Evolutionary conservation across 2,888 invertebrate genomes (phyloP).

Genomic region (Cheilosia urbana): DNA sequence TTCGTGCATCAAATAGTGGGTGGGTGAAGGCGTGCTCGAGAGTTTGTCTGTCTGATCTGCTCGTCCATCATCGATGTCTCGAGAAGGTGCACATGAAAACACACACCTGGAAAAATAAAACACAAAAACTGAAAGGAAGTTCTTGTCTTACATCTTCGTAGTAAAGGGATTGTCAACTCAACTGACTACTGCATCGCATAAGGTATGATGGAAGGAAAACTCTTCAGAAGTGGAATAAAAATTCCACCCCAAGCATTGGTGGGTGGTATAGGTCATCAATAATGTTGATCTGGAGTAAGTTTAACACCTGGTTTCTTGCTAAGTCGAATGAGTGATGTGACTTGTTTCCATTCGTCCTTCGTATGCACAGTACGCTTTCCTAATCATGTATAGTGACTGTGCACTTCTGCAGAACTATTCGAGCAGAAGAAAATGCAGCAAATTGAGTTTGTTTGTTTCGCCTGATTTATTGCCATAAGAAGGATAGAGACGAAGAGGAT

Average conservation of each 20-base stretch:
- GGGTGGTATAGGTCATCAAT: slow-evolving; percentile 63
- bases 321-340: slow-evolving; percentile 63
- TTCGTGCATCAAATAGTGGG: slow-evolving; percentile 44
- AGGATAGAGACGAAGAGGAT: background rate
- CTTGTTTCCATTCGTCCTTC: slow-evolving; percentile 10
- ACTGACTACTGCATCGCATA: slow-evolving; percentile 23
- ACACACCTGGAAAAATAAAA: slow-evolving; percentile 14
- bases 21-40: slow-evolving; percentile 11
- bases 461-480: slow-evolving; percentile 8
- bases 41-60: slow-evolving; percentile 54
- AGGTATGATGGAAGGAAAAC: slow-evolving; percentile 13
- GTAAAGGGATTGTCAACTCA: slow-evolving; percentile 57
- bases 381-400: slow-evolving; percentile 29
- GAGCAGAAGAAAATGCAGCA: slow-evolving; percentile 37
- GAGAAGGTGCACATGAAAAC: slow-evolving; percentile 18
- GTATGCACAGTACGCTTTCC: background rate
- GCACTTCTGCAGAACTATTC: slow-evolving; percentile 19
- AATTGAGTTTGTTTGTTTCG: slow-evolving; percentile 47
- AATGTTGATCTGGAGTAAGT: slow-evolving; percentile 62
- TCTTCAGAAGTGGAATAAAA: slow-evolving; percentile 57
- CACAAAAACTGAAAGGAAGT: slow-evolving; percentile 9
- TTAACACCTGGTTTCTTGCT: slow-evolving; percentile 71
- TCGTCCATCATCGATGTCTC: slow-evolving; percentile 70
- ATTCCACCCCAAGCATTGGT: slow-evolving; percentile 17
- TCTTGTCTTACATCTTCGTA: slow-evolving; percentile 51